Evolutionary conservation across 2,113 vertebrate genomes (phyloP).

Genomic region (Apistogramma diplotaenia): DNA sequence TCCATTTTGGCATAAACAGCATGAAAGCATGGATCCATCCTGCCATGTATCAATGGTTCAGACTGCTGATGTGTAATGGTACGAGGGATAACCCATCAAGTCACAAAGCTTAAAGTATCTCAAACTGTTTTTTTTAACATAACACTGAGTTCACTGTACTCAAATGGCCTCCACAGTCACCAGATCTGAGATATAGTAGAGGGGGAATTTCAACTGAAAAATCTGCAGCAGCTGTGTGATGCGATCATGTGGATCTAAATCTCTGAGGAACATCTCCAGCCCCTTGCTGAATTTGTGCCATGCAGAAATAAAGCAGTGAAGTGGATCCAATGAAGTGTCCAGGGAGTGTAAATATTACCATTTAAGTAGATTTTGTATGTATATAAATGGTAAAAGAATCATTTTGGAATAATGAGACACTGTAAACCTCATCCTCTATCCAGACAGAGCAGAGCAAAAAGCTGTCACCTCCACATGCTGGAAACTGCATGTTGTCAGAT

Average conservation of each 20-base stretch:
- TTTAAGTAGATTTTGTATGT: not conserved
- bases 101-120: not conserved
- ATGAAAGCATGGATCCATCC: not conserved
- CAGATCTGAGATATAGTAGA: not conserved
- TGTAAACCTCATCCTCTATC: not conserved
- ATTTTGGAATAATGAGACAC: not conserved
- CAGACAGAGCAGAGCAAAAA: not conserved
- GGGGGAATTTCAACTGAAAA: too few species aligned
- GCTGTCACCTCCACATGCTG: not conserved
- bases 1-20: not conserved
- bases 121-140: not conserved
- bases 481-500: not conserved
- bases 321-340: not conserved
- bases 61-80: not conserved
- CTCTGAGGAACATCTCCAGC: not conserved
- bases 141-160: not conserved
- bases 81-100: not conserved
- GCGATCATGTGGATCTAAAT: not conserved
- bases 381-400: not conserved
- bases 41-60: not conserved
- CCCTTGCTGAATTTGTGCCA: not conserved
- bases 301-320: not conserved
- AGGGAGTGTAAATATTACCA: not conserved
- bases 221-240: not conserved
- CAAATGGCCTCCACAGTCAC: not conserved